Percentiles rank a stretch among this genome's conserved stretches.
These are phyloP conservation scores for Chaetorhynchus papuensis DNA, from an alignment of 2,113 vertebrate genomes.

Conservation along the genomic window DNA sequence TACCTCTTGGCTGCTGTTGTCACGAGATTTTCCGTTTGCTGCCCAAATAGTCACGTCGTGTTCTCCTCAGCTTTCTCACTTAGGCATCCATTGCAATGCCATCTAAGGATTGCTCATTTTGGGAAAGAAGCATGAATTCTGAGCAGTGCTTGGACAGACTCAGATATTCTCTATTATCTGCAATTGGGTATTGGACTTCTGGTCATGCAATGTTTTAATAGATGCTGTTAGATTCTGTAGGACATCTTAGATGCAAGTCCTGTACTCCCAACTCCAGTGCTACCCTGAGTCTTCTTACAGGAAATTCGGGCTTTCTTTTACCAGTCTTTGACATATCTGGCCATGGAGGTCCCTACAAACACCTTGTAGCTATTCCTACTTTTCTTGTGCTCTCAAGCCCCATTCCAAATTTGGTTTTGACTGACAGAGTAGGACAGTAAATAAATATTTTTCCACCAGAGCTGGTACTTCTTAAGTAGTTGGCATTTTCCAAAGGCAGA, in stretches of 20 bases:
- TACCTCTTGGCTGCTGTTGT: not conserved
- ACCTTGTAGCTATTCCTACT: not conserved
- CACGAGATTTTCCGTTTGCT: not conserved
- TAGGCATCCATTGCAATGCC: not conserved
- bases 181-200: not conserved
- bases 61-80: not conserved
- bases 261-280: not conserved
- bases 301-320: not conserved
- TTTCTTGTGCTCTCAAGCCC: not conserved
- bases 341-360: not conserved
- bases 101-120: not conserved
- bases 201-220: not conserved
- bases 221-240: not conserved
- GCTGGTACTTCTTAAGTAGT: not conserved
- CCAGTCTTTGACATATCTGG: not conserved
- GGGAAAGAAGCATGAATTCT: not conserved
- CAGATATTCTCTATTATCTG: not conserved
- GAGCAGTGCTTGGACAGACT: not conserved
- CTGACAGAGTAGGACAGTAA: not conserved
- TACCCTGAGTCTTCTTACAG: not conserved
- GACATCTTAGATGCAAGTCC: not conserved
- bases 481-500: not conserved
- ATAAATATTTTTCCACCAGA: not conserved
- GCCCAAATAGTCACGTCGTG: not conserved
- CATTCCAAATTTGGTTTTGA: not conserved